Evolutionary conservation across 2,888 invertebrate genomes (phyloP).

Genomic region (Alviniconcha strummeri): DNA sequence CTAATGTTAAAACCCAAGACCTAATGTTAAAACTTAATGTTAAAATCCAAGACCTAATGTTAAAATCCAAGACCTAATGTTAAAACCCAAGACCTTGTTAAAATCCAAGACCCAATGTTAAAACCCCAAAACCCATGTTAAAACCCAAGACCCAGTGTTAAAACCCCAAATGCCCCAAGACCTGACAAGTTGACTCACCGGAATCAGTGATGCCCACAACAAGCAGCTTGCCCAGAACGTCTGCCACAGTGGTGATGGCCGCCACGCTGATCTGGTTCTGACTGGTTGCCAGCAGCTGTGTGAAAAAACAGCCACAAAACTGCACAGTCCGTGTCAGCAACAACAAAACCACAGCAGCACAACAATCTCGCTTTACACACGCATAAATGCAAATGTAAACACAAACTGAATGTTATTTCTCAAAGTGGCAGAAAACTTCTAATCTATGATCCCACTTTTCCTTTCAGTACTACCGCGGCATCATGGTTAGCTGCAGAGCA

Average conservation of each 20-base stretch:
- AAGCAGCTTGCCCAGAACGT: constrained; percentile 91
- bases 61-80: no score
- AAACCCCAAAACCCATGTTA: no score
- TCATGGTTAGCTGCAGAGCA: no score
- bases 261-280: constrained; percentile 78
- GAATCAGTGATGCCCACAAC: constrained; percentile 96
- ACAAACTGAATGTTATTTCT: background rate
- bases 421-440: background rate
- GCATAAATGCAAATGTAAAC: background rate
- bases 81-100: no score
- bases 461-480: background rate
- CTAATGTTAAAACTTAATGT: no score
- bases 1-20: no score
- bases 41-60: no score
- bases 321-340: background rate
- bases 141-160: no score
- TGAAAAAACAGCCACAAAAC: background rate
- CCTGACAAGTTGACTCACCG: constrained; percentile 69
- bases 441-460: background rate
- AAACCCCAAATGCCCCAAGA: no score
- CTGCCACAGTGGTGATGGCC: constrained; percentile 90
- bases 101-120: no score
- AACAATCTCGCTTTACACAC: background rate
- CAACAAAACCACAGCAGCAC: background rate
- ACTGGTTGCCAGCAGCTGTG: constrained; percentile 61